Evolutionary conservation across 2,797 vertebrate species (phyloP), one percentile per base, ranked within the genome.

Genomic region (Otolemur crassicaudatus): DNA sequence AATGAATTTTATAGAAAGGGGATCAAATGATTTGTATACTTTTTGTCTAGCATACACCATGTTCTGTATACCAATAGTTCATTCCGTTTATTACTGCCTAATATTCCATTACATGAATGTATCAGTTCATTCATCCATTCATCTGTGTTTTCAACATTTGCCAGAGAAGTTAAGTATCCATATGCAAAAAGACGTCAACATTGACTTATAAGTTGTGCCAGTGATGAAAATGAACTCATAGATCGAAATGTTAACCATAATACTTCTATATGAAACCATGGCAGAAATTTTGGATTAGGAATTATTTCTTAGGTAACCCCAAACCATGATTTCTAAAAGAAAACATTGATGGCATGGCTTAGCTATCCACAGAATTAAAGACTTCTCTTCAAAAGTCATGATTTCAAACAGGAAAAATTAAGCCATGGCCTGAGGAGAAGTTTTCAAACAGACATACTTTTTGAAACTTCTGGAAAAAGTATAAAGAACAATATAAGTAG

Each of bases 401-500:
- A 40, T 49, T 75, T 61, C 72, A 6, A 94, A 10, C 90, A 87
- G 76, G 2, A 53, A 95, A 67, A 49, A 27, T 46, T 11, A 81
- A 94, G n/a, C 8, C 37, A 67, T 14, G 37, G 17, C 25, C 25
- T 89, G 20, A 69, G 23, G 29, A 31, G 63, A 85, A 65, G 6
- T 2, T 95, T 93, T 82, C 7, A 43, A 67, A 67, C 95, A 60
- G 22, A 56, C 14, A 72, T 91, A 83, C 65, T 77, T 58, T 95
- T 70, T 73, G 73, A 91, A 91, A 37, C 2, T 22, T 91, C 7
- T 1, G 46, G 25, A n/a, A 60, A 83, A 70, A 22, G 16, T 90
- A 53, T 7, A 76, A 22, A 70, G 12, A 79, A n/a, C n/a, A 63
- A 63, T 60, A 70, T 3, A 70, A 40, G 40, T 40, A 53, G 12